A percentile compares a stretch with the other conserved stretches of the same genome.
These are phyloP conservation scores for Steinernema carpocapsae DNA, from an alignment of 2,888 invertebrate genomes.

Conservation along the genomic window DNA sequence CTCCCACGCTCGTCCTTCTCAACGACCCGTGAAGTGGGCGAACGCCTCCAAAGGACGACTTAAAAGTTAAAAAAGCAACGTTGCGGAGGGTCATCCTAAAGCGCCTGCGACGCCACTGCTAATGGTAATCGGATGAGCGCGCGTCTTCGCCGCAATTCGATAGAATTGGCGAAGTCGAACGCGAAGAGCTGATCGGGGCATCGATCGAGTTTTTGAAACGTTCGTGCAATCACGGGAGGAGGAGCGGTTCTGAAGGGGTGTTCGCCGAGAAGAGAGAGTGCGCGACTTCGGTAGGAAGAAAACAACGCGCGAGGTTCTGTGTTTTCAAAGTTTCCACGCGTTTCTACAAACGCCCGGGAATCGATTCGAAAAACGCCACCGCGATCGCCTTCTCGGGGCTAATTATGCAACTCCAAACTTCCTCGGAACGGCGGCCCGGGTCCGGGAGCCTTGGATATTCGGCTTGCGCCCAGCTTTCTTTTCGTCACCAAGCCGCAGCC, in stretches of 20 bases:
- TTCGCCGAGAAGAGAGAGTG: not conserved
- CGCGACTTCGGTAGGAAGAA: not conserved
- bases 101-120: no score
- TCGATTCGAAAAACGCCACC: not conserved
- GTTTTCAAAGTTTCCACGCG: constrained; percentile 4
- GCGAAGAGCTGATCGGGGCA: not conserved
- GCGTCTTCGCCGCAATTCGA: not conserved
- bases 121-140: no score
- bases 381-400: not conserved
- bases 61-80: no score
- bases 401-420: not conserved
- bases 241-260: not conserved
- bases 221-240: not conserved
- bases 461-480: not conserved
- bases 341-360: not conserved
- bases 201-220: constrained; percentile 7
- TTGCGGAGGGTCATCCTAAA: no score
- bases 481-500: constrained; percentile 7
- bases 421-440: not conserved
- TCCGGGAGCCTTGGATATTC: not conserved
- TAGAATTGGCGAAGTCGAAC: not conserved
- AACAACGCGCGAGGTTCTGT: not conserved
- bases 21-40: no score
- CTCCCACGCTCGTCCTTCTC: no score
- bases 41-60: no score